Conservation (phyloP, 1,140 invertebrate genomes). For the Brachystomella parvula region DNA sequence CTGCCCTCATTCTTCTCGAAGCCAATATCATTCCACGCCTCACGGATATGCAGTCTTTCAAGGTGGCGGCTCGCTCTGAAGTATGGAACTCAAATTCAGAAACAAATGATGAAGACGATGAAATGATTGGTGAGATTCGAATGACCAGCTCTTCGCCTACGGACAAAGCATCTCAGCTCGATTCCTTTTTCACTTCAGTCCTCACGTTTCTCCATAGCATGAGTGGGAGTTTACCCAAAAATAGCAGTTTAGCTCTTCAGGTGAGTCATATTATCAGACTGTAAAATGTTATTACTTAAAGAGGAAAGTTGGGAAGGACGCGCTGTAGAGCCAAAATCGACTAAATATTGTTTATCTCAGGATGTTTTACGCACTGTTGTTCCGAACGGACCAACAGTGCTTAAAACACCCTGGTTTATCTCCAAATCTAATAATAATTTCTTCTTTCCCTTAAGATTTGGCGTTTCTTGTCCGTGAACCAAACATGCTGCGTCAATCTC, state of each 20-base stretch:
- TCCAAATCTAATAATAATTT: constrained; percentile 1
- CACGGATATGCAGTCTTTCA: constrained; percentile 30
- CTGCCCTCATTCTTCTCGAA: constrained; percentile 25
- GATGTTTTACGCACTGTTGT: no score
- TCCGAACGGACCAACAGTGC: no score
- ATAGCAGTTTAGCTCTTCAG: constrained; percentile 11
- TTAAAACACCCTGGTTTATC: neutral
- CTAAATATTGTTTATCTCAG: neutral
- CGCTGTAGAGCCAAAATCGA: no score
- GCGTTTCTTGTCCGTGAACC: constrained; percentile 24
- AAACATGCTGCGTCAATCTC: neutral
- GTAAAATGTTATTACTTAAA: no score
- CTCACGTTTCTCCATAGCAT: constrained; percentile 27
- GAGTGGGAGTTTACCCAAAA: constrained; percentile 17
- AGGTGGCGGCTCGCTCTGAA: neutral
- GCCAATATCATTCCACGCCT: constrained; percentile 22
- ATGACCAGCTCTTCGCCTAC: neutral
- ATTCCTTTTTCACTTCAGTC: constrained; percentile 23
- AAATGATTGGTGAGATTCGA: neutral
- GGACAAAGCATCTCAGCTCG: neutral
- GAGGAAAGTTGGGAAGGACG: no score
- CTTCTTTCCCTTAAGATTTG: constrained; percentile 28
- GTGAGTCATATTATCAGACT: no score
- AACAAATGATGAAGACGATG: neutral
- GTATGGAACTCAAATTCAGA: constrained; percentile 12